Evolutionary conservation across 53 echinoderm and acorn worm species (phyloP).

Genomic region (Hippasteria phrygiana): DNA sequence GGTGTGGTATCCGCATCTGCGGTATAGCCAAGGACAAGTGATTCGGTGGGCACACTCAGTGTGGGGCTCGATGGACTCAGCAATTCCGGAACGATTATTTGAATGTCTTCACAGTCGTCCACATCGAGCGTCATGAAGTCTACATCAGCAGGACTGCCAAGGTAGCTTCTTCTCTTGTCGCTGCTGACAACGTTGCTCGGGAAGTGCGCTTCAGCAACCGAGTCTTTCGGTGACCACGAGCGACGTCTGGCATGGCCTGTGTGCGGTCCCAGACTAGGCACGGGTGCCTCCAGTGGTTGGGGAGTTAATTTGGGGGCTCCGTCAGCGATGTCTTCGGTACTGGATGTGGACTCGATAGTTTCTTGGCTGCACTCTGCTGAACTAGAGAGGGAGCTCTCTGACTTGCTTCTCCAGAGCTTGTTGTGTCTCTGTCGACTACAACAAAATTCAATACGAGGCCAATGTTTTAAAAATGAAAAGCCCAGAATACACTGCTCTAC

Average conservation of each 20-base stretch:
- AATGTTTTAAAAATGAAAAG: too few species aligned
- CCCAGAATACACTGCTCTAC: too few species aligned
- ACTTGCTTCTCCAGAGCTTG: conserved; percentile 92
- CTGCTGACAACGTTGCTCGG: conserved; percentile 57
- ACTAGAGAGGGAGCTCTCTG: conserved; percentile 87
- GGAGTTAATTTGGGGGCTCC: neutral
- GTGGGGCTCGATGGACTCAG: conserved; percentile 61
- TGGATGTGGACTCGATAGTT: conserved; percentile 75
- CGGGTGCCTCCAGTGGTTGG: neutral
- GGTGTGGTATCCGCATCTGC: neutral
- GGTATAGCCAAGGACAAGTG: neutral
- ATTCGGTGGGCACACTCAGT: conserved; percentile 10
- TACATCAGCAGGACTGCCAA: neutral
- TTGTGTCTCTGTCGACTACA: conserved; percentile 89
- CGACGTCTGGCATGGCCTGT: conserved; percentile 62
- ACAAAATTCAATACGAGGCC: too few species aligned
- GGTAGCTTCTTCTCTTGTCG: neutral
- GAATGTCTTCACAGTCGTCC: conserved; percentile 76
- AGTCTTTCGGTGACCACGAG: conserved; percentile 85
- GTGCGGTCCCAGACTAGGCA: conserved; percentile 23
- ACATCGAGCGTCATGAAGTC: conserved; percentile 32
- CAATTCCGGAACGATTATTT: conserved; percentile 62
- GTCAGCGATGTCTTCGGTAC: conserved; percentile 60
- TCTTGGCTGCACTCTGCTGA: conserved; percentile 62
- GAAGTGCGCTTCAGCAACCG: conserved; percentile 55